These are phyloP conservation scores for Andrena trimmerana DNA, from an alignment of 2,888 invertebrate genomes.

Conservation along the genomic window DNA sequence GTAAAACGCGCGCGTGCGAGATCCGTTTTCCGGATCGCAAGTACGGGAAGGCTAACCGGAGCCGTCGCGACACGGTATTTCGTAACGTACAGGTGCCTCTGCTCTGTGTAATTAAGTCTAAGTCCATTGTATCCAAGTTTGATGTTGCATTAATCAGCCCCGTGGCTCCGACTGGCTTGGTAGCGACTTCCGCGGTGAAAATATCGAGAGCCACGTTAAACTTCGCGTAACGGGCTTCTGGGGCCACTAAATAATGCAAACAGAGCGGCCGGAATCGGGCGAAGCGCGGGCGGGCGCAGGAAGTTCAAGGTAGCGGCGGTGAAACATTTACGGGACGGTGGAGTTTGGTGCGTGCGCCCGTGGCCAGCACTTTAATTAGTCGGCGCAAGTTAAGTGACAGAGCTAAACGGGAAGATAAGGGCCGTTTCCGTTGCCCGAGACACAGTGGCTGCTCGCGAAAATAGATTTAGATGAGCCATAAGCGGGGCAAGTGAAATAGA, in stretches of 20 bases:
- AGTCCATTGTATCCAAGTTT: conserved; percentile 58
- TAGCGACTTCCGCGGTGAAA: conserved; percentile 2
- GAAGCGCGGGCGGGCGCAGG: neutral
- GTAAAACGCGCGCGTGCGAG: neutral
- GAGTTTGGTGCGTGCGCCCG: neutral
- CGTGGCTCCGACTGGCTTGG: neutral
- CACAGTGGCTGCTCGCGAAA: no score
- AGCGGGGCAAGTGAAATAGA: no score
- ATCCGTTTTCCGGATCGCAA: neutral
- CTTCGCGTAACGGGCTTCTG: conserved; percentile 5
- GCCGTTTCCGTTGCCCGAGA: no score
- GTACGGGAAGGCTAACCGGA: conserved; percentile 10
- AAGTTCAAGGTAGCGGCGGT: conserved; percentile 18
- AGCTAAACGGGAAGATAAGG: no score
- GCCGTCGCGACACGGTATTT: conserved; percentile 36
- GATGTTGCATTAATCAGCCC: conserved; percentile 62
- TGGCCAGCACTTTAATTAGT: neutral
- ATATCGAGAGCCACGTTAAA: conserved; percentile 20
- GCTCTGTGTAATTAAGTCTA: conserved; percentile 47
- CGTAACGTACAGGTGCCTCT: neutral
- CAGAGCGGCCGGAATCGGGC: neutral
- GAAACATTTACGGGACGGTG: conserved; percentile 16
- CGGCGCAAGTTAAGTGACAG: neutral
- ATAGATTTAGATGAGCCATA: no score
- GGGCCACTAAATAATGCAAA: conserved; percentile 49